Evolutionary conservation across 2,113 vertebrate genomes (phyloP), one percentile per base, ranked within the genome.

Genomic region (Rhea americana): DNA sequence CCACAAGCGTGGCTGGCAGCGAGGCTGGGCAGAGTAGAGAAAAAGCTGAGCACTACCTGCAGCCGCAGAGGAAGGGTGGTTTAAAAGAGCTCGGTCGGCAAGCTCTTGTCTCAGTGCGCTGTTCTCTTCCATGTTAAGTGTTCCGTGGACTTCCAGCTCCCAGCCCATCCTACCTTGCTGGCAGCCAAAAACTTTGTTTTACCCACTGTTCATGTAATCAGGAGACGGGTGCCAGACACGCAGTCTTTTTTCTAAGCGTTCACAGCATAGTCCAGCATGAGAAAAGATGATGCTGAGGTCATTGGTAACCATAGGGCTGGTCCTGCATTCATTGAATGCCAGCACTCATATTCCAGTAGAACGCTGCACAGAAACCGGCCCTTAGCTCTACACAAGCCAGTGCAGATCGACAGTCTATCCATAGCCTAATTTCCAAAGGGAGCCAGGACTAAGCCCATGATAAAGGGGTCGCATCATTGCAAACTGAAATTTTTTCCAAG

Each of bases 81-180:
- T 80, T 72, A 91, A 85, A 95, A 76, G 82, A 93, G 59, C 89
- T 81, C 85, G 89, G 35, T 35, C 35, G 35, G 35, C 35, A 35
- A 35, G 35, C 35, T 35, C 35, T 35, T 35, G 87, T 95, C 91
- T 85, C 90, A 91, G 85, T 61, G 63, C 4, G 68, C 91, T 78
- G 68, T 24, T 76, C 65, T 39, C 77, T 90, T 82, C 35, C 8
- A 61, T 48, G 73, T 87, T 56, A 78, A 85, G 67, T 50, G 59
- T 28, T 18, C 50, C 19, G 13, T 39, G 35, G 68, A 28, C 25
- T 72, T 51, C 25, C 24, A 70, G 21, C 67, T n/a, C 47, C 11
- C 70, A 72, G 48, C 51, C 35, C 25, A 21, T 35, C 25, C 18
- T 18, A 37, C 70, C 35, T 45, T 18, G 24, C 43, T 30, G 25